A percentile compares a stretch with the other conserved stretches of the same genome.
phyloP scores from a whole-genome alignment of 2,888 invertebrate species.

The Aphidoletes aphidimyza region DNA sequence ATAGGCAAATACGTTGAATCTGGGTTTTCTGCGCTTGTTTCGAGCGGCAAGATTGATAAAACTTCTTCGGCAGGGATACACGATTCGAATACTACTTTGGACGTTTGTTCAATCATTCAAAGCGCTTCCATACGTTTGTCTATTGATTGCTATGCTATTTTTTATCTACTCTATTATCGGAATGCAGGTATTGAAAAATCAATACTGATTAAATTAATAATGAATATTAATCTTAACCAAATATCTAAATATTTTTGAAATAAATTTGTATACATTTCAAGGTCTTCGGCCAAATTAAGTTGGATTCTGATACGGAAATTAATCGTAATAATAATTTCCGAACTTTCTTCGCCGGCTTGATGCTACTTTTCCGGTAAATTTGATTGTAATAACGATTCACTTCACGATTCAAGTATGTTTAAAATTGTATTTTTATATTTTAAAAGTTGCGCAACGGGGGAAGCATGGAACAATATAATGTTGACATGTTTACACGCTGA shows the following conservation, averaged over 20 bases:
- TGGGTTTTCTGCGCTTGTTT: slow-evolving; percentile 98
- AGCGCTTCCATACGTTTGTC: slow-evolving; percentile 99
- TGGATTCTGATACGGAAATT: slow-evolving; percentile 85
- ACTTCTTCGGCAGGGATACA: slow-evolving; percentile 98
- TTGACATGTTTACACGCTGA: slow-evolving; percentile 91
- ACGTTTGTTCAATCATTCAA: slow-evolving; percentile 99
- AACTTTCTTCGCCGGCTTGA: slow-evolving; percentile 88
- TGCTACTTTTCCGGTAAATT: slow-evolving; percentile 88
- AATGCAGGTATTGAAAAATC: slow-evolving; percentile 85
- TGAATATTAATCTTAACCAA: slow-evolving; percentile 52
- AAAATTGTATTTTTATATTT: neutral
- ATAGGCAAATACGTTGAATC: slow-evolving; percentile 96
- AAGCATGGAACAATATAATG: slow-evolving; percentile 99
- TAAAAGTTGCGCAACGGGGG: slow-evolving; percentile 96
- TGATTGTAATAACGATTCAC: neutral
- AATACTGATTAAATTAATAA: neutral
- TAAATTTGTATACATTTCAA: slow-evolving; percentile 63
- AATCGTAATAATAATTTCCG: slow-evolving; percentile 96
- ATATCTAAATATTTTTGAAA: neutral
- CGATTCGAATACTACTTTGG: slow-evolving; percentile 99
- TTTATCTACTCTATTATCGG: slow-evolving; percentile 99
- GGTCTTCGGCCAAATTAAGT: slow-evolving; percentile 93
- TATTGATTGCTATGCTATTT: slow-evolving; percentile 99
- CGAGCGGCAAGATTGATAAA: slow-evolving; percentile 99
- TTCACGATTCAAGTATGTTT: neutral